Percentiles rank a stretch among this genome's conserved stretches.
phyloP scores from a whole-genome alignment of 2,797 vertebrate species.

The Coregonus suidteri region DNA sequence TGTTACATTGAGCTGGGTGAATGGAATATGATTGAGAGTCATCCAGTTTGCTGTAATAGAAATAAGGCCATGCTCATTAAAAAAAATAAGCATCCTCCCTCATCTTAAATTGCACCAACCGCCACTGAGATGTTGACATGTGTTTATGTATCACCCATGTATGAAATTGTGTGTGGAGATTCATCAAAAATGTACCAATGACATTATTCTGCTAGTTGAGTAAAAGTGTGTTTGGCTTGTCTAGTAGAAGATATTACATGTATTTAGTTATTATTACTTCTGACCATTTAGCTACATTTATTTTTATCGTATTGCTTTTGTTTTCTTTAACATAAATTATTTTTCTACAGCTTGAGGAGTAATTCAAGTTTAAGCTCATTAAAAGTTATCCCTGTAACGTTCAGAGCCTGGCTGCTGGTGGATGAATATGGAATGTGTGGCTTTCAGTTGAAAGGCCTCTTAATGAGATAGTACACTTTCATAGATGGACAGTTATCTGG shows the following conservation, averaged over 20 bases:
- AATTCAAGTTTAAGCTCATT: conserved; percentile 53
- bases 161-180: background rate
- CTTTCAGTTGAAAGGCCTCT: conserved; percentile 30
- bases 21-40: too few species aligned
- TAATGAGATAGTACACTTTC: conserved; percentile 36
- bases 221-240: background rate
- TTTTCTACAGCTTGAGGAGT: conserved; percentile 32
- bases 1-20: too few species aligned
- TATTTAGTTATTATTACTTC: background rate
- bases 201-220: background rate
- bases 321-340: conserved; percentile 31
- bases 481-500: conserved; percentile 46
- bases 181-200: background rate
- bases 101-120: too few species aligned
- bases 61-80: too few species aligned
- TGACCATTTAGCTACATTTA: background rate
- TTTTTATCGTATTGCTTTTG: conserved; percentile 43
- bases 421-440: conserved; percentile 16
- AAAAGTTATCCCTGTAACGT: conserved; percentile 49
- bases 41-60: too few species aligned
- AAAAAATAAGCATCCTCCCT: too few species aligned
- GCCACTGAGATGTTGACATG: too few species aligned
- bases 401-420: conserved; percentile 36
- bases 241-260: background rate
- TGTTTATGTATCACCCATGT: too few species aligned